Conservation (phyloP, 2,797 vertebrate species). For the Onychomys arenicola region DNA sequence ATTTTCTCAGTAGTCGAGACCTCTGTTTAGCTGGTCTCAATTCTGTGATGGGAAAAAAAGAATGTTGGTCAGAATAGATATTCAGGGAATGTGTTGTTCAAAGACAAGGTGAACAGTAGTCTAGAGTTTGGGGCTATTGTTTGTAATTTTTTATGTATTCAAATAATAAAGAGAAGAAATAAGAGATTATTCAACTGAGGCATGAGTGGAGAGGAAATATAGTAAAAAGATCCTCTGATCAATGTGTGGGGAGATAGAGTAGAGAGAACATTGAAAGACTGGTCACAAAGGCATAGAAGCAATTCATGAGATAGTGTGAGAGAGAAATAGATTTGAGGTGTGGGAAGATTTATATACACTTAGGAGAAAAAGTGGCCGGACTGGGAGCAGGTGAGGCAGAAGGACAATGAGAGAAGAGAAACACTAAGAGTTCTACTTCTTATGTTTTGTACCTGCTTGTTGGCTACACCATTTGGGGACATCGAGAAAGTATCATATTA, state of each 20-base stretch:
- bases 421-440: background rate
- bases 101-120: background rate
- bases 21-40: background rate
- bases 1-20: background rate
- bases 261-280: background rate
- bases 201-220: background rate
- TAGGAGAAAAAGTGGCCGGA: background rate
- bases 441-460: background rate
- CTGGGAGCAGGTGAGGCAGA: background rate
- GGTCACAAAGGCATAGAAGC: background rate
- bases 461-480: background rate
- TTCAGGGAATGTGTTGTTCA: background rate
- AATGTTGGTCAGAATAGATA: background rate
- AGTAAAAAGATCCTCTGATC: background rate
- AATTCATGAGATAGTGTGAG: background rate
- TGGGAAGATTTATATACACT: background rate
- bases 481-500: background rate
- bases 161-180: slow-evolving; percentile 12
- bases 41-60: slow-evolving; percentile 11
- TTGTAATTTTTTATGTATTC: background rate
- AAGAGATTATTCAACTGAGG: background rate
- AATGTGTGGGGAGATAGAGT: background rate
- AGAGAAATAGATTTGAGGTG: background rate
- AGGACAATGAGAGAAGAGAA: background rate
- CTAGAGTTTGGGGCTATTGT: background rate